These are phyloP conservation scores for Poecilia velifera DNA, from an alignment of 2,797 vertebrate genomes.

Conservation along the genomic window DNA sequence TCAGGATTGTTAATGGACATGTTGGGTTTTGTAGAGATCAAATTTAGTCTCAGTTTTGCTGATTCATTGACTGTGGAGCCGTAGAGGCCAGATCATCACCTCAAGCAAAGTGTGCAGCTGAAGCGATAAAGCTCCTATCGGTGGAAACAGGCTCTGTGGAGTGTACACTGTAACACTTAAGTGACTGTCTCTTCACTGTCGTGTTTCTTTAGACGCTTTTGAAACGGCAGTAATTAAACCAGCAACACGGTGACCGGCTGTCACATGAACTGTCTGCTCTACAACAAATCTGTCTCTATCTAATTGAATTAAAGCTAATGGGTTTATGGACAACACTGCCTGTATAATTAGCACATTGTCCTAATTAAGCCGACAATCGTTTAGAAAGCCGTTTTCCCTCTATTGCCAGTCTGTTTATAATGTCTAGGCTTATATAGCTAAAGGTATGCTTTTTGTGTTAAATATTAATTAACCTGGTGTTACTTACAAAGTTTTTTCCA, in stretches of 20 bases:
- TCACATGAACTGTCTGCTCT: conserved; percentile 32
- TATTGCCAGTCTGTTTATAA: conserved; percentile 5
- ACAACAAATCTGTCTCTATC: conserved; percentile 46
- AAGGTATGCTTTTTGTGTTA: conserved; percentile 3
- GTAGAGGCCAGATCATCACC: conserved; percentile 7
- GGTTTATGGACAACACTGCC: conserved; percentile 64
- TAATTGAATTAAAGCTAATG: conserved; percentile 77
- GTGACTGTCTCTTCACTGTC: background rate
- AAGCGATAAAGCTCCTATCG: background rate
- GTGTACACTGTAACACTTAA: background rate
- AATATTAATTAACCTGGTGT: background rate
- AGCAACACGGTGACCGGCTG: conserved; percentile 14
- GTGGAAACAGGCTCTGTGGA: background rate
- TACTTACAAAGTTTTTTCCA: conserved; percentile 7
- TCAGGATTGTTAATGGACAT: conserved; percentile 29
- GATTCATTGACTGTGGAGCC: conserved; percentile 10
- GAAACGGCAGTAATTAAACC: conserved; percentile 18
- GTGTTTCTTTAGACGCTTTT: background rate
- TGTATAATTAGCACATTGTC: conserved; percentile 46
- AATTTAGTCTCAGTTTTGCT: conserved; percentile 8
- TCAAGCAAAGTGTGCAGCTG: background rate
- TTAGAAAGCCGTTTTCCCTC: conserved; percentile 28
- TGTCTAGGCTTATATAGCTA: background rate
- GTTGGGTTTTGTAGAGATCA: conserved; percentile 12
- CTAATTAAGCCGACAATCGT: conserved; percentile 50